Percentiles rank a stretch among this genome's conserved stretches.
Conservation (phyloP, 2,888 invertebrate genomes). For the Cantharis lateralis region DNA sequence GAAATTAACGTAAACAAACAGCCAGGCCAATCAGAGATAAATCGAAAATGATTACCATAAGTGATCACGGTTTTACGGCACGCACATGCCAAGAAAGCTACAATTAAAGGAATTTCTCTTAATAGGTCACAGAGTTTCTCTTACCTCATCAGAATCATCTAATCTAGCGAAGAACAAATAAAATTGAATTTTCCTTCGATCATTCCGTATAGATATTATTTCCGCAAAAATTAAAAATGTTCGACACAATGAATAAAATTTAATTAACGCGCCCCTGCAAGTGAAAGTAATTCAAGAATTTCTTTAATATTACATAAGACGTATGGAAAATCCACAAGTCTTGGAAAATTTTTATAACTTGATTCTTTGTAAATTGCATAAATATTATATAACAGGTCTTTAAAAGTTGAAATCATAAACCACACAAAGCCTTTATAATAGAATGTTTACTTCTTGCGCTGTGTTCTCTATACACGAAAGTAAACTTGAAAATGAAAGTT, state of each 20-base stretch:
- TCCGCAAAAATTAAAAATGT: not conserved
- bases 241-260: not conserved
- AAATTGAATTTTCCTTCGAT: not conserved
- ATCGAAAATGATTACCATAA: not conserved
- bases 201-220: not conserved
- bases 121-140: not conserved
- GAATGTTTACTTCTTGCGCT: not conserved
- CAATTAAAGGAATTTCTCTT: not conserved
- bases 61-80: not conserved
- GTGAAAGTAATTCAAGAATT: not conserved
- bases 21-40: not conserved
- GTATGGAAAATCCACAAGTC: not conserved
- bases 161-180: not conserved
- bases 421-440: not conserved
- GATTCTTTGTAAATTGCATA: not conserved
- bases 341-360: not conserved
- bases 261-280: not conserved
- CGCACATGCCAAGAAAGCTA: not conserved
- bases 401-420: not conserved
- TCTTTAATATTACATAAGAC: not conserved
- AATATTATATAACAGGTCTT: not conserved
- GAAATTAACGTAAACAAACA: not conserved
- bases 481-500: conserved; percentile 2
- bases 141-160: not conserved
- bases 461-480: not conserved